These are phyloP conservation scores for Platysteira castanea DNA, from an alignment of 2,113 vertebrate species.

Conservation along the genomic window DNA sequence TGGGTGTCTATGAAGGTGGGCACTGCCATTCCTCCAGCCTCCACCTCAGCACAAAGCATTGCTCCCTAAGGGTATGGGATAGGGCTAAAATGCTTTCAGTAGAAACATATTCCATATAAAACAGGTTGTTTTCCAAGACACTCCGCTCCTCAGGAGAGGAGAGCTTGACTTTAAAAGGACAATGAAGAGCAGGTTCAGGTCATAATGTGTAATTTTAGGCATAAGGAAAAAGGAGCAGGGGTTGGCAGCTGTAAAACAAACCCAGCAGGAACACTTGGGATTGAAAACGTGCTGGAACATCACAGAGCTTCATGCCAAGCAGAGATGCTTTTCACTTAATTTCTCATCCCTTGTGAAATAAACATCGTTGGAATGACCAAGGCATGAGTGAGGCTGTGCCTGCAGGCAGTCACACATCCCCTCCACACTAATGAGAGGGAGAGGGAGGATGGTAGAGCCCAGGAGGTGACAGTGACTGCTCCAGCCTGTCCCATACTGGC, in stretches of 20 bases:
- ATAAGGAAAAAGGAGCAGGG: background rate
- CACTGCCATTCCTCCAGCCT: background rate
- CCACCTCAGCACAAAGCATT: background rate
- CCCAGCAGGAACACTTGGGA: background rate
- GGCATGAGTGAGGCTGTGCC: background rate
- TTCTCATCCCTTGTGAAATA: background rate
- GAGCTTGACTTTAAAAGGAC: constrained; percentile 20
- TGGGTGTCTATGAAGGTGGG: background rate
- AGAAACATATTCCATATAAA: background rate
- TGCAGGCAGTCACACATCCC: background rate
- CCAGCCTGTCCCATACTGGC: background rate
- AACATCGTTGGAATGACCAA: fast-evolving
- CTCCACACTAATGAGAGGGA: background rate
- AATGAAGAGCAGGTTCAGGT: background rate
- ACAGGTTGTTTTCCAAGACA: background rate
- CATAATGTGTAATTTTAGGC: background rate
- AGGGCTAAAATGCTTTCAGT: background rate
- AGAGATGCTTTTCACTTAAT: background rate
- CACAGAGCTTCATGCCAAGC: background rate
- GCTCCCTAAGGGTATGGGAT: background rate
- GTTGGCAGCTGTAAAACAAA: background rate
- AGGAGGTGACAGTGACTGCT: background rate
- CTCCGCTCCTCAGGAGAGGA: background rate
- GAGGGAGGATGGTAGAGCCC: background rate
- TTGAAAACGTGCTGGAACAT: background rate